phyloP scores from a whole-genome alignment of 2,113 vertebrate species.

The Ceyx margarethae region DNA sequence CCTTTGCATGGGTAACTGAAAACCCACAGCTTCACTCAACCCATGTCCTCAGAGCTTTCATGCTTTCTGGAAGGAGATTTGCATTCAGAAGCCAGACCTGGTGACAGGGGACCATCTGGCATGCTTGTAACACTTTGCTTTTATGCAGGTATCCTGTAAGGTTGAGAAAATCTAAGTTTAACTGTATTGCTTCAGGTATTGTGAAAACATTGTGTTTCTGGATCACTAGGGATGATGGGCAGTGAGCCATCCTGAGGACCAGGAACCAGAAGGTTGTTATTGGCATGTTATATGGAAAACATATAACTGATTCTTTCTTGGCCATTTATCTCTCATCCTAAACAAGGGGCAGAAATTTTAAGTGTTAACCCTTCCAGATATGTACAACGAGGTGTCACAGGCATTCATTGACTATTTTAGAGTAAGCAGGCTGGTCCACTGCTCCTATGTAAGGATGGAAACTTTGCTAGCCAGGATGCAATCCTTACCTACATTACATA shows the following conservation, averaged over 20 bases:
- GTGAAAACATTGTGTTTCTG: slow-evolving; percentile 45
- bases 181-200: slow-evolving; percentile 31
- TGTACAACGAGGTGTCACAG: not conserved
- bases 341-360: slow-evolving; percentile 16
- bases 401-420: not conserved
- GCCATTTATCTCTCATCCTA: not conserved
- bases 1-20: slow-evolving; percentile 43
- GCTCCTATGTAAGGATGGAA: not conserved
- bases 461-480: not conserved
- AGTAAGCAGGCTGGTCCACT: not conserved
- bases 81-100: slow-evolving; percentile 11
- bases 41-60: not conserved
- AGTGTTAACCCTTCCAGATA: slow-evolving; percentile 31
- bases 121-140: not conserved
- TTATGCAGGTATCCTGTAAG: not conserved
- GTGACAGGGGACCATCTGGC: not conserved
- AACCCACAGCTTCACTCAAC: not conserved
- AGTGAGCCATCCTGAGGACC: not conserved
- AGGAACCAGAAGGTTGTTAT: slow-evolving; percentile 45
- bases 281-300: slow-evolving; percentile 50
- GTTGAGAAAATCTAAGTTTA: slow-evolving; percentile 36
- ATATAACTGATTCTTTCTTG: slow-evolving; percentile 38
- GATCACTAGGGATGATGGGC: slow-evolving; percentile 40
- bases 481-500: rapidly evolving
- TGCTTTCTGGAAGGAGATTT: slow-evolving; percentile 8